A percentile compares a stretch with the other conserved stretches of the same genome.
phyloP scores from a whole-genome alignment of 2,888 invertebrate species.

The Alviniconcha strummeri region DNA sequence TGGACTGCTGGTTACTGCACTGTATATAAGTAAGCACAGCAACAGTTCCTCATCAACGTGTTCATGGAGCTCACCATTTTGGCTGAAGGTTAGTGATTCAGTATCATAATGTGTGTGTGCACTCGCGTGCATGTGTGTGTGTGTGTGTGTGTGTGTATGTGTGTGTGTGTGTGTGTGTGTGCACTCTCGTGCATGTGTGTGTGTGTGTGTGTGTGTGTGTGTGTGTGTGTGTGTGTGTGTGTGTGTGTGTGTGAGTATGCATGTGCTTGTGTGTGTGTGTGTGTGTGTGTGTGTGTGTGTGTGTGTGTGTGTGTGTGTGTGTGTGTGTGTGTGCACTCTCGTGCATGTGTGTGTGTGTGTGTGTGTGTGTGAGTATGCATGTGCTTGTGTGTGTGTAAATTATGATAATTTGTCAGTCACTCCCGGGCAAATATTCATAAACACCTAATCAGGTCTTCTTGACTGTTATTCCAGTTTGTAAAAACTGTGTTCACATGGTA shows the following conservation, averaged over 20 bases:
- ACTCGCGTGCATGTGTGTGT: not conserved
- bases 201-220: not conserved
- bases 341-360: not conserved
- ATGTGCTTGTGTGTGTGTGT: not conserved
- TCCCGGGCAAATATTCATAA: too few species aligned
- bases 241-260: not conserved
- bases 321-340: not conserved
- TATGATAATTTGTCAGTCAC: too few species aligned
- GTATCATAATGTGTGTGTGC: too few species aligned
- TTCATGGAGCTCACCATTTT: too few species aligned
- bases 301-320: not conserved
- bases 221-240: not conserved
- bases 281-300: not conserved
- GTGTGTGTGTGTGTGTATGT: not conserved
- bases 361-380: not conserved
- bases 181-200: not conserved
- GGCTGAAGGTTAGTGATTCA: not conserved
- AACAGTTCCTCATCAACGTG: too few species aligned
- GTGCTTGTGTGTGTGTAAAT: not conserved
- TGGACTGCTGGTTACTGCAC: not conserved
- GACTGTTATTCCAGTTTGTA: too few species aligned
- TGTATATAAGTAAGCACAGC: too few species aligned
- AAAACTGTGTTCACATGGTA: too few species aligned
- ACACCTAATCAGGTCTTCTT: too few species aligned
- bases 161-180: not conserved